Evolutionary conservation across 2,797 vertebrate genomes (phyloP), one percentile per base, ranked within the genome.

Genomic region (Pelobates cultripes): DNA sequence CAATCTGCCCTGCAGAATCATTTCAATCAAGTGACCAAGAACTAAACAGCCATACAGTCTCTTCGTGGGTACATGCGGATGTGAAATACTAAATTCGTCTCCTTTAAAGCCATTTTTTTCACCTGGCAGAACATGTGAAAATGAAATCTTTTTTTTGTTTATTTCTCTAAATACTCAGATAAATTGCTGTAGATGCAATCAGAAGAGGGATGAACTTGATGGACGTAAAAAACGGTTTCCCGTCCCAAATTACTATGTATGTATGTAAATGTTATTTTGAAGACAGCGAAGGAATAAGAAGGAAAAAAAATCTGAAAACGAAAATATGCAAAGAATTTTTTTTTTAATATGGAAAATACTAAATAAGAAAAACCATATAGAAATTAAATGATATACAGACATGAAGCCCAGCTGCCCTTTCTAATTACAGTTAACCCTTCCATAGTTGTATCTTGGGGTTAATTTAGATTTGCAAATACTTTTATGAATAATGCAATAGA

Each of bases 191-290:
- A 66, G 74, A 82, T 82, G 80, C 69, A 82, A 82, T 82, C 80
- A 82, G 75, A 77, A 77, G 69, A 77, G 45, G 61, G 60, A 73
- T 55, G 80, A 51, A 75, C 57, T 82, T 82, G 80, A 82, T 82
- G 80, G 80, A 82, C 76, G 74, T 64, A 66, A 72, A 80, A 70
- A 80, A 43, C 17, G 17, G 63, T 57, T 82, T 77, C 69, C 80
- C 44, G 3, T 67, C 60, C 80, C 80, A 82, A 82, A 82, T 82
- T 82, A 82, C 80, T 82, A 82, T 82, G 74, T 82, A 82, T 77
- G 69, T 82, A 82, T 82, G 80, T 82, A 77, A 77, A 82, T 82
- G 75, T 72, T 82, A 82, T 77, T 73, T 75, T 69, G n/a, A 80
- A 71, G 74, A 67, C 68, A 64, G 61, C 3, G 61, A 3, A 7